Evolutionary conservation across 2,888 invertebrate genomes (phyloP).

Genomic region (Iphiclides podalirius): DNA sequence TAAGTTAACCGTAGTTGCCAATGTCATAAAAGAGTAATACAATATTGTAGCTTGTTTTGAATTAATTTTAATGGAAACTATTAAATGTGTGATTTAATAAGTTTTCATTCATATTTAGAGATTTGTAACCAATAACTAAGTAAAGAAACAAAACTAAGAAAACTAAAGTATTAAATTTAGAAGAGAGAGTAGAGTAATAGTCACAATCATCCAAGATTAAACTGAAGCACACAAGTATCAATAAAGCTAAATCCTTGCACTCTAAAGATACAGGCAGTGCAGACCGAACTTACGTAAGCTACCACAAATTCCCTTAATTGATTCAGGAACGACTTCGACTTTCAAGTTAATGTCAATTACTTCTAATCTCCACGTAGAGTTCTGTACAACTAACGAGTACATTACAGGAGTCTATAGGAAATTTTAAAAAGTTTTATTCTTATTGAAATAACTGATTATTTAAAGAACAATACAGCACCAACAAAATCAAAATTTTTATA

Average conservation of each 20-base stretch:
- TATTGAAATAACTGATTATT: not conserved
- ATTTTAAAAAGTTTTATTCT: not conserved
- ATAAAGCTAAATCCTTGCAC: slow-evolving; percentile 14
- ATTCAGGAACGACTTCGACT: slow-evolving; percentile 15
- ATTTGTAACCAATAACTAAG: no score
- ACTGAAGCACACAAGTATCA: not conserved
- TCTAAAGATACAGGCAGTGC: slow-evolving; percentile 6
- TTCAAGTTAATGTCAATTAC: slow-evolving; percentile 7
- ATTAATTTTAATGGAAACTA: no score
- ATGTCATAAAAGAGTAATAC: no score
- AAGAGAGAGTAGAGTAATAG: no score
- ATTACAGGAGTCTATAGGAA: not conserved
- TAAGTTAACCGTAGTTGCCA: no score
- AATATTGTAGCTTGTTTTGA: no score
- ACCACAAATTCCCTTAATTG: slow-evolving; percentile 22
- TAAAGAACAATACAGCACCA: no score
- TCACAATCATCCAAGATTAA: not conserved
- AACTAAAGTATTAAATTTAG: no score
- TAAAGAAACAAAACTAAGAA: no score
- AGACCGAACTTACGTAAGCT: slow-evolving; percentile 14
- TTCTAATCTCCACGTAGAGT: slow-evolving; percentile 3
- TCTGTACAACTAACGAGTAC: not conserved
- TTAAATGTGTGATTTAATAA: no score
- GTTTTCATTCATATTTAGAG: no score
- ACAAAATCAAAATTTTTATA: no score